A percentile compares a stretch with the other conserved stretches of the same genome.
These are phyloP conservation scores for Sebastiscus tertius DNA, from an alignment of 2,797 vertebrate genomes.

Conservation along the genomic window DNA sequence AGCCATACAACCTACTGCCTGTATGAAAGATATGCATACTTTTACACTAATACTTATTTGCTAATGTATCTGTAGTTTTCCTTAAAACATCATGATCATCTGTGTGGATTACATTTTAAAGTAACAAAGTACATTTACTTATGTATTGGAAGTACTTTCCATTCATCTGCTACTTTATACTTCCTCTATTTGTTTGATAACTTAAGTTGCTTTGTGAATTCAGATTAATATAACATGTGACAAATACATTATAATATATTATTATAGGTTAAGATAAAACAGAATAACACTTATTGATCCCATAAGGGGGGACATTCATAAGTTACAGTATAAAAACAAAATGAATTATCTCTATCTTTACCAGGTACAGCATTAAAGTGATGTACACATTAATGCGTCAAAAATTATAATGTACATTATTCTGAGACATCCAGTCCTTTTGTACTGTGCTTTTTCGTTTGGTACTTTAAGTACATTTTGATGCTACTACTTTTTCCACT, in stretches of 20 bases:
- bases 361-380: not conserved
- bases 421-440: not conserved
- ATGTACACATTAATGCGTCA: too few relatives aligned
- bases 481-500: not conserved
- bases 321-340: not conserved
- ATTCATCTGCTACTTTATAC: not conserved
- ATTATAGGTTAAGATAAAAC: not conserved
- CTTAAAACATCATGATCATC: not conserved
- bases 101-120: not conserved
- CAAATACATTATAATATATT: not conserved
- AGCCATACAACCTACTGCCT: not conserved
- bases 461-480: not conserved
- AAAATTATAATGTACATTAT: not conserved
- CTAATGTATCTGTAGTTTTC: not conserved
- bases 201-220: not conserved
- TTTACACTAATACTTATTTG: not conserved
- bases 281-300: not conserved
- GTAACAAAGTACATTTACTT: too few relatives aligned
- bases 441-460: too few relatives aligned
- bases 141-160: not conserved
- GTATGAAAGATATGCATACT: not conserved
- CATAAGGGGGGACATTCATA: too few relatives aligned
- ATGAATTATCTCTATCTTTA: not conserved
- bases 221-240: not conserved
- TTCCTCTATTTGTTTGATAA: not conserved